These are phyloP conservation scores for Sebastes hopkinsi DNA, from an alignment of 2,797 vertebrate species.

Conservation along the genomic window DNA sequence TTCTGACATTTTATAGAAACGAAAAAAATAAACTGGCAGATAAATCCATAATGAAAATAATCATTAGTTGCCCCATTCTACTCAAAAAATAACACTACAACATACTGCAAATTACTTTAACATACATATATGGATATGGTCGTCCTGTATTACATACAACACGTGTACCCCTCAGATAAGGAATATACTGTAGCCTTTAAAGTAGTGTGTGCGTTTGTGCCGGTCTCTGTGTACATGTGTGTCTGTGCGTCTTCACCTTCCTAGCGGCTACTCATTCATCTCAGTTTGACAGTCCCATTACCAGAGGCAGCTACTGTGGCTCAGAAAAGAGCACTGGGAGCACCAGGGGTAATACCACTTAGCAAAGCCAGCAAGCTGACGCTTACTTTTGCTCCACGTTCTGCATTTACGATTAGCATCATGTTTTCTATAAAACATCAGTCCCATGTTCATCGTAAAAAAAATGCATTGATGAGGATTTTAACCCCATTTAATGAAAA, in stretches of 20 bases:
- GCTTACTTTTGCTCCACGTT: constrained; percentile 38
- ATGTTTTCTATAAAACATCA: constrained; percentile 29
- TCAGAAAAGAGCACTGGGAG: constrained; percentile 71
- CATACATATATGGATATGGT: not conserved
- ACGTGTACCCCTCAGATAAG: not conserved
- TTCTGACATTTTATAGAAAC: not conserved
- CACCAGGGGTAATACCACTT: constrained; percentile 71
- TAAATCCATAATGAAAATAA: not conserved
- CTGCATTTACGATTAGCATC: constrained; percentile 55
- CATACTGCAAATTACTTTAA: not conserved
- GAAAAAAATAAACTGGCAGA: not conserved
- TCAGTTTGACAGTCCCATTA: constrained; percentile 81
- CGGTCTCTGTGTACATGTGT: not conserved
- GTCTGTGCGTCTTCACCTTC: constrained; percentile 61
- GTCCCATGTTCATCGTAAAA: not conserved
- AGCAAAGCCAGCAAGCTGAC: constrained; percentile 59
- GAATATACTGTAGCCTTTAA: constrained; percentile 23
- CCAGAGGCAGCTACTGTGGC: constrained; percentile 73
- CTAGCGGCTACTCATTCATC: constrained; percentile 76
- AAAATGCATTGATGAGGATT: constrained; percentile 11
- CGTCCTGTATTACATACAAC: not conserved
- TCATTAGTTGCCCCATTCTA: rapidly evolving
- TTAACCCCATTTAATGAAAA: constrained; percentile 5
- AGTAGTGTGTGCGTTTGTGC: constrained; percentile 25
- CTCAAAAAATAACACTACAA: not conserved